A percentile compares a stretch with the other conserved stretches of the same genome.
phyloP scores from a whole-genome alignment of 2,113 vertebrate genomes.

The Leuciscus idus region DNA sequence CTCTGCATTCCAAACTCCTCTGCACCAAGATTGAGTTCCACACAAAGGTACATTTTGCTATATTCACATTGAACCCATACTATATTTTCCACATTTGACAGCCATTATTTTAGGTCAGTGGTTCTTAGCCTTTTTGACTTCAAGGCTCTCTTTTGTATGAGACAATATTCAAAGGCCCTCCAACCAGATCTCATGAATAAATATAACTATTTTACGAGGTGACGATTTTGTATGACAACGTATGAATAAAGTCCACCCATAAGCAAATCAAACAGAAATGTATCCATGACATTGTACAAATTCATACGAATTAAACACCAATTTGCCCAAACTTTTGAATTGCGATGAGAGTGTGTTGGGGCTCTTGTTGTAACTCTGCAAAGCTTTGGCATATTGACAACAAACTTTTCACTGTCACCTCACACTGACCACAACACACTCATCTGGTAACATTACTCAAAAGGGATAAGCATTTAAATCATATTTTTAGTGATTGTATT shows the following conservation, averaged over 20 bases:
- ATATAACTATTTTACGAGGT: neutral
- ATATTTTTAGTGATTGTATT: no score
- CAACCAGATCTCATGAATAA: neutral
- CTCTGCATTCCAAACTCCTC: constrained; percentile 84
- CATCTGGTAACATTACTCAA: no score
- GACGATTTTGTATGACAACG: neutral
- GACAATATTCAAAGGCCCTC: neutral
- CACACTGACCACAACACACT: no score
- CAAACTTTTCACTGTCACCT: no score
- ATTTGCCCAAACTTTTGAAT: neutral
- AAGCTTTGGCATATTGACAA: no score
- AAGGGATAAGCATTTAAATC: no score
- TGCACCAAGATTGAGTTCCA: constrained; percentile 94
- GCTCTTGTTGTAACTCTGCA: no score
- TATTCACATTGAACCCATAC: neutral
- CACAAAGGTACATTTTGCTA: constrained; percentile 77
- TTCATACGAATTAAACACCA: neutral
- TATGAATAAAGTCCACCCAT: neutral
- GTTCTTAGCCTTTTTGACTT: neutral
- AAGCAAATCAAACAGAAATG: neutral
- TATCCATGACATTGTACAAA: neutral
- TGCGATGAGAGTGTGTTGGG: neutral
- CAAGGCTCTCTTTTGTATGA: neutral
- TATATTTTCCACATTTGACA: neutral
- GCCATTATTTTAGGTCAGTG: neutral